Evolutionary conservation across 2,888 invertebrate genomes (phyloP), one percentile per base, ranked within the genome.

Genomic region (Embidobia sp.): DNA sequence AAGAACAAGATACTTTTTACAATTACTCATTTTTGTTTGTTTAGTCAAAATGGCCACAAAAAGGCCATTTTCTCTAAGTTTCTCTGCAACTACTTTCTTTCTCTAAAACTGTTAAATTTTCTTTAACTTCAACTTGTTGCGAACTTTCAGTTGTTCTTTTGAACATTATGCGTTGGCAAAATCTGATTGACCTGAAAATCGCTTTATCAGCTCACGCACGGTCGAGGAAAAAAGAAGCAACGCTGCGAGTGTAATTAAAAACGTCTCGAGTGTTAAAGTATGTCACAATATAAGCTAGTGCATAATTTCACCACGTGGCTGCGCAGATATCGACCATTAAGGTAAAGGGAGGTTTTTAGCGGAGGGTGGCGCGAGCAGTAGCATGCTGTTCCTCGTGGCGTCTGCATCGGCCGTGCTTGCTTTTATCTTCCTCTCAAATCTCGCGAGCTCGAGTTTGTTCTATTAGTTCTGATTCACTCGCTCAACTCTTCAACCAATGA

Each of bases 251-350:
- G 59, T 35, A 61, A 61, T 46, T 33, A 35, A 61, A 51, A 59
- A 13, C 18, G 19, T 18, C 55, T 33, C 18, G 5, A 37, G 16
- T 57, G 13, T 49, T 59, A 33, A 57, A 69, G 31, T 59, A 11
- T 51, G 29, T 44, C 40, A 51, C 35, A 44, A 55, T 44, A 55
- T 8, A 46, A 55, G 13, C 22, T 84, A 85, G 84, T 85, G 80
- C 81, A 80, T 74, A 81, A 80, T 80, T 77, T 73, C 81, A 81
- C 85, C 87, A 87, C 86, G 85, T 85, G 85, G 86, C 80, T 83
- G 87, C 87, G 87, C 87, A 83, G 81, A 81, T 83, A 86, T 87
- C 87, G 85, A 84, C 83, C 85, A 75, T 74, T 77, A 69, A 78
- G 81, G 72, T 79, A 73, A 78, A 79, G 80, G 81, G 67, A 77